phyloP scores from a whole-genome alignment of 2,888 invertebrate species.

The Ormia ochracea region DNA sequence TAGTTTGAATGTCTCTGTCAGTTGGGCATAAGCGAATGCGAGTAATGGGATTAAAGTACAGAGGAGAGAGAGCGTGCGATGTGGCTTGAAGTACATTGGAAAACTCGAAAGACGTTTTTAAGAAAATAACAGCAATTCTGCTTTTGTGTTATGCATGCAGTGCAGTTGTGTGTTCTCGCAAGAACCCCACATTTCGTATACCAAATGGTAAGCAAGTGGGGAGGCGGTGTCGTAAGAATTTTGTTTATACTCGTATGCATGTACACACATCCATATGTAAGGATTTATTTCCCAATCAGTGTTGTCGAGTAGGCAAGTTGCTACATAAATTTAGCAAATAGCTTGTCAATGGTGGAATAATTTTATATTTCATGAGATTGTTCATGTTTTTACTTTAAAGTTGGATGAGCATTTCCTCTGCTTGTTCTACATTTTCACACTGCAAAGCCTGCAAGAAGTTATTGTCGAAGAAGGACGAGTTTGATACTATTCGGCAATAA shows the following conservation, averaged over 20 bases:
- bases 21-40: slow-evolving; percentile 20
- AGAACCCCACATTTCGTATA: slow-evolving; percentile 27
- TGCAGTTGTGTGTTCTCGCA: slow-evolving; percentile 49
- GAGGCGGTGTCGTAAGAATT: slow-evolving; percentile 50
- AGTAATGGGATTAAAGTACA: slow-evolving; percentile 21
- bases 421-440: no score
- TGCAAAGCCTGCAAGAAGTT: no score
- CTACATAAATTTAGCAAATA: no score
- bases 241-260: not conserved
- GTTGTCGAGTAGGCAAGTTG: no score
- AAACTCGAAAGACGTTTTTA: slow-evolving; percentile 36
- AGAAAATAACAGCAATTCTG: slow-evolving; percentile 44
- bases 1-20: slow-evolving; percentile 40
- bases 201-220: slow-evolving; percentile 36
- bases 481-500: no score
- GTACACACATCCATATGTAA: no score
- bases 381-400: no score
- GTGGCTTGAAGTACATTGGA: slow-evolving; percentile 60
- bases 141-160: slow-evolving; percentile 59
- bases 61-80: slow-evolving; percentile 14
- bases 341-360: no score
- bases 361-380: no score
- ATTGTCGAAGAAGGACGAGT: no score
- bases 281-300: no score
- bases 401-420: no score